Conservation (phyloP, 2,113 vertebrate species). For the Mustela nigripes region DNA sequence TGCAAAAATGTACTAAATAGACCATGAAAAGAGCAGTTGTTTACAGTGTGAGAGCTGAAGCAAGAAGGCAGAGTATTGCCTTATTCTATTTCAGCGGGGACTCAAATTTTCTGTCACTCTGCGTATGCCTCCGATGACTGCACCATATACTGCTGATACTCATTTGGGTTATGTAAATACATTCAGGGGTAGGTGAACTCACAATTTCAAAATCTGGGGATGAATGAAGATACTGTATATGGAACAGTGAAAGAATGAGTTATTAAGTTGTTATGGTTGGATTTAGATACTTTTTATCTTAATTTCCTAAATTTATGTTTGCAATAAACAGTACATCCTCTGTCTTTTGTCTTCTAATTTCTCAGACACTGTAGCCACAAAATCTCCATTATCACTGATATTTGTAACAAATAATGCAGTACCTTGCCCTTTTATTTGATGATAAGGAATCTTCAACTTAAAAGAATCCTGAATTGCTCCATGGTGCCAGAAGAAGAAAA, state of each 20-base stretch:
- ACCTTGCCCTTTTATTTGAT: neutral
- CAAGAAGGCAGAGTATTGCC: neutral
- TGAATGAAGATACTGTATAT: neutral
- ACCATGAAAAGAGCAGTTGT: neutral
- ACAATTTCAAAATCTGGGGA: neutral
- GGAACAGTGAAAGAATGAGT: conserved; percentile 7
- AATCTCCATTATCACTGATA: neutral
- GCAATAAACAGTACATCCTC: neutral
- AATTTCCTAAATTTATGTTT: conserved; percentile 36
- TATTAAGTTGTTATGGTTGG: neutral
- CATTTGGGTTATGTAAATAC: neutral
- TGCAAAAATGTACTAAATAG: neutral
- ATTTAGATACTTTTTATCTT: conserved; percentile 29
- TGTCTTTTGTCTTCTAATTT: conserved; percentile 26
- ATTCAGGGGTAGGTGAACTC: conserved; percentile 19
- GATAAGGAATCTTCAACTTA: neutral
- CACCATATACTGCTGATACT: neutral
- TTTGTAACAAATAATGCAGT: conserved; percentile 1
- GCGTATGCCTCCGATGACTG: neutral
- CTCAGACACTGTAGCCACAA: neutral
- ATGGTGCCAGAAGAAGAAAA: neutral
- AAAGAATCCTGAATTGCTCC: neutral
- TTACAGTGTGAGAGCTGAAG: neutral
- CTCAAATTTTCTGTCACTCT: neutral
- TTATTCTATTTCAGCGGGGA: neutral